A percentile compares a stretch with the other conserved stretches of the same genome.
Evolutionary conservation across 2,797 vertebrate genomes (phyloP).

Genomic region (Phrynocephalus forsythii): DNA sequence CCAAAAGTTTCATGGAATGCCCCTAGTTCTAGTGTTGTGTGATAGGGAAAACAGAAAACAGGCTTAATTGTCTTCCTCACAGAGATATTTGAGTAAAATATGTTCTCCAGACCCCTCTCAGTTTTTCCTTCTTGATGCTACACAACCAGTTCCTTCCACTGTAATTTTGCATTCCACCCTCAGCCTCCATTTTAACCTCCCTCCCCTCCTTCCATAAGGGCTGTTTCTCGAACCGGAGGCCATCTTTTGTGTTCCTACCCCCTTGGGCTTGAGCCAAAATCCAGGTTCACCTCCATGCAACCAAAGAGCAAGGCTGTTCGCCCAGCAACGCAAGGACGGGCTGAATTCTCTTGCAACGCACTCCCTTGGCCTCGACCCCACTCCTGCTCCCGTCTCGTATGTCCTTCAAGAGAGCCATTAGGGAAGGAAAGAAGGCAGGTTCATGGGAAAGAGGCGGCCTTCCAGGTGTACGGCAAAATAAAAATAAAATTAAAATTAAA

Average conservation of each 20-base stretch:
- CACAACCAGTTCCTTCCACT: no score
- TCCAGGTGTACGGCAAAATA: slow-evolving; percentile 15
- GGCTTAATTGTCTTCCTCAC: no score
- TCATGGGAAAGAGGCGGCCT: slow-evolving; percentile 7
- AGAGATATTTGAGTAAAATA: no score
- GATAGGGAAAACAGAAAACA: no score
- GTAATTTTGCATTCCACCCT: no score
- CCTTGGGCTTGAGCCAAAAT: not conserved
- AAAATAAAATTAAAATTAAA: not conserved
- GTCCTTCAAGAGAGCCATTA: slow-evolving; percentile 4
- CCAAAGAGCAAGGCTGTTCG: not conserved
- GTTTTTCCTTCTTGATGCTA: no score
- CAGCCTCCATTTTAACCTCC: not conserved
- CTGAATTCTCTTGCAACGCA: accelerated
- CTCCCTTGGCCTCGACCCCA: not conserved
- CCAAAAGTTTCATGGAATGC: no score
- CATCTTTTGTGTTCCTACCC: not conserved
- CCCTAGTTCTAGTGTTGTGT: no score
- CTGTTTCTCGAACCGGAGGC: not conserved
- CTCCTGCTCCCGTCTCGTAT: not conserved
- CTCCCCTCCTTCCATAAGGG: not conserved
- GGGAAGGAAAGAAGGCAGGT: accelerated
- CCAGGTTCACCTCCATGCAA: not conserved
- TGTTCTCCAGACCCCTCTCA: no score
- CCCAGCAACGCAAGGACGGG: not conserved